Evolutionary conservation across 2,888 invertebrate genomes (phyloP).

Genomic region (Agrochola macilenta): DNA sequence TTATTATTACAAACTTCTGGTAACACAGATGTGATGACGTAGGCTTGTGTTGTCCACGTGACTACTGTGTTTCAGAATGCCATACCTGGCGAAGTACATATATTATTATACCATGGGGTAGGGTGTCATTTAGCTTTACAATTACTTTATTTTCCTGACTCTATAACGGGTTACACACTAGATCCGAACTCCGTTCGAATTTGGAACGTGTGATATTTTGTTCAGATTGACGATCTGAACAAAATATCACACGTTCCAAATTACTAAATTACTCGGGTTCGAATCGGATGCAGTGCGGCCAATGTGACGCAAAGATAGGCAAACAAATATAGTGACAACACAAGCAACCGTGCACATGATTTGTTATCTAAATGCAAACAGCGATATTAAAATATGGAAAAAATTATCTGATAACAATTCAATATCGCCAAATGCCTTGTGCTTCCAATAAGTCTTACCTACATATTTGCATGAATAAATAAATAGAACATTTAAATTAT

Average conservation of each 20-base stretch:
- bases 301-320: background rate
- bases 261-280: background rate
- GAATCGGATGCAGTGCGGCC: background rate
- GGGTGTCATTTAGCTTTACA: background rate
- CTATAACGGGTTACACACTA: background rate
- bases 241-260: no score
- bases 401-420: slow-evolving; percentile 2
- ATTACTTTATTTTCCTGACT: no score
- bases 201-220: background rate
- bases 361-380: slow-evolving; percentile 18
- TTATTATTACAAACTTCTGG: no score
- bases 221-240: background rate
- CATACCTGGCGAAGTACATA: no score
- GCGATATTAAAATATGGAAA: slow-evolving; percentile 9
- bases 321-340: slow-evolving; percentile 4
- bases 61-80: no score
- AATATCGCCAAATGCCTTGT: background rate
- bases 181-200: background rate
- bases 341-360: background rate
- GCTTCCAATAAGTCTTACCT: background rate
- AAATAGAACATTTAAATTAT: background rate
- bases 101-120: no score
- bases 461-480: background rate
- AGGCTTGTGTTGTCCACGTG: no score
- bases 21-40: no score